phyloP scores from a whole-genome alignment of 2,113 vertebrate genomes.

The Oxygymnocypris stewartii region DNA sequence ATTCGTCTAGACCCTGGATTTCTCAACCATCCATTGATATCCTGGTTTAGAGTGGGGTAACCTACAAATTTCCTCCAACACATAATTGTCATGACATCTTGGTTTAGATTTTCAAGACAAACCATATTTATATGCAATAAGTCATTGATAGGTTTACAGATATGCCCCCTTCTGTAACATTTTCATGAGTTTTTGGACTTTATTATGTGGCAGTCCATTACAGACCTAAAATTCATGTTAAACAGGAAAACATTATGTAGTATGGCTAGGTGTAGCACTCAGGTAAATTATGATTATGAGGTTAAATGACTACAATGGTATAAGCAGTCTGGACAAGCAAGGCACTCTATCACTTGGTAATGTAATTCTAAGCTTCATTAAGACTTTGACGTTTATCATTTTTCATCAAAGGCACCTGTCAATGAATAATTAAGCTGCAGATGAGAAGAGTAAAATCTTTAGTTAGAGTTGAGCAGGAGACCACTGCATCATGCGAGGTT shows the following conservation, averaged over 20 bases:
- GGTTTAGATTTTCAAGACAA: not conserved
- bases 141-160: not conserved
- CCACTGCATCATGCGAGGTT: conserved; percentile 67
- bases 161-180: not conserved
- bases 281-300: conserved; percentile 27
- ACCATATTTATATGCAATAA: not conserved
- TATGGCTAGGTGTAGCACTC: conserved; percentile 45
- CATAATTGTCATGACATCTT: not conserved
- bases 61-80: not conserved
- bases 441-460: conserved; percentile 75
- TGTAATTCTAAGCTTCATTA: conserved; percentile 82
- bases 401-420: conserved; percentile 79
- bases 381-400: conserved; percentile 79
- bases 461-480: conserved; percentile 57
- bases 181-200: conserved; percentile 10
- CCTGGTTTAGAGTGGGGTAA: not conserved
- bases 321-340: conserved; percentile 77
- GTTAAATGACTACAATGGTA: conserved; percentile 63
- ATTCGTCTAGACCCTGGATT: not conserved
- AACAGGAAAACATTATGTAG: conserved; percentile 55
- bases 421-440: conserved; percentile 79
- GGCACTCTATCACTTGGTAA: conserved; percentile 79
- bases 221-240: conserved; percentile 7
- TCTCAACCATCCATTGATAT: not conserved
- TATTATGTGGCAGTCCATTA: conserved; percentile 31